Evolutionary conservation across 2,113 vertebrate species (phyloP).

Genomic region (Nanorana parkeri): DNA sequence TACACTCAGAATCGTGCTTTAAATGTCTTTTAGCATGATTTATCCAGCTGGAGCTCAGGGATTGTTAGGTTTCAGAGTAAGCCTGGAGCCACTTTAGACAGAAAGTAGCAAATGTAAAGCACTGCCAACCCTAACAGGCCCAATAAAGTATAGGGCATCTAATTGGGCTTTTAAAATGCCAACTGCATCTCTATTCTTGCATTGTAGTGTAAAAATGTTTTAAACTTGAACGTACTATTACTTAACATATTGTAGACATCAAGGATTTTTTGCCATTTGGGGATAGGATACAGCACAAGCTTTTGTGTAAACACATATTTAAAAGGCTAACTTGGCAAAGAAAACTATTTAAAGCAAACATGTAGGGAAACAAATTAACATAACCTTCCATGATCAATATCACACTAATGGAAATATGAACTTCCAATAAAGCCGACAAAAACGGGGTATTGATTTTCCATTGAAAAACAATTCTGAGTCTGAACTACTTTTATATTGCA

Average conservation of each 20-base stretch:
- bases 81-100: no score
- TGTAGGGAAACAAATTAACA: slow-evolving; percentile 51
- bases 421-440: slow-evolving; percentile 57
- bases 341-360: slow-evolving; percentile 15
- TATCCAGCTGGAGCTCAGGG: no score
- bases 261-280: not conserved
- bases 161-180: no score
- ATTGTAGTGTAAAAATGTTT: not conserved
- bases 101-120: no score
- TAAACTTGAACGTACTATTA: not conserved
- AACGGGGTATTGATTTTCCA: slow-evolving; percentile 59
- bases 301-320: no score
- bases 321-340: not conserved
- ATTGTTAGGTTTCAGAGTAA: no score
- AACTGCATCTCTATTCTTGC: no score
- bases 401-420: slow-evolving; percentile 54
- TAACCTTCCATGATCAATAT: slow-evolving; percentile 54
- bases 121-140: no score
- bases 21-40: no score
- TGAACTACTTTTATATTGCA: slow-evolving; percentile 50
- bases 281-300: not conserved
- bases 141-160: no score
- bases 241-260: not conserved
- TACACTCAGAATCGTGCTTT: no score
- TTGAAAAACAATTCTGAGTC: slow-evolving; percentile 58